These are phyloP conservation scores for Acleris holmiana DNA, from an alignment of 2,888 invertebrate species.

Conservation along the genomic window DNA sequence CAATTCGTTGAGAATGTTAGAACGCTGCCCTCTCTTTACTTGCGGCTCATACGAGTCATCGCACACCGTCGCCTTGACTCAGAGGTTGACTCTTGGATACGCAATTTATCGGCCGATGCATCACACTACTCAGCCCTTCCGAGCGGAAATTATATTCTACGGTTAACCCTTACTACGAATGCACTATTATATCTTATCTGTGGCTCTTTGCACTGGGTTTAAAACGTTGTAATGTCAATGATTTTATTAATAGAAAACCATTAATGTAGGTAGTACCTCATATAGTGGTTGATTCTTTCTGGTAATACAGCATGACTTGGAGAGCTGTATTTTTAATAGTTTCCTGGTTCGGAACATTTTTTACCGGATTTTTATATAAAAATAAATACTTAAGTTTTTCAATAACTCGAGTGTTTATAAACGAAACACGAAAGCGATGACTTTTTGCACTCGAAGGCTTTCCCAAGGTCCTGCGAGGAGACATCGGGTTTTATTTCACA, in stretches of 20 bases:
- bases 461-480: slow-evolving; percentile 66
- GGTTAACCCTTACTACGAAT: slow-evolving; percentile 42
- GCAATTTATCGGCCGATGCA: slow-evolving; percentile 63
- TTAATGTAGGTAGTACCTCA: too few relatives aligned
- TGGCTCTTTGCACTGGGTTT: slow-evolving; percentile 3
- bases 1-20: too few relatives aligned
- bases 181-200: slow-evolving; percentile 22
- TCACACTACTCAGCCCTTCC: slow-evolving; percentile 54
- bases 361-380: not conserved
- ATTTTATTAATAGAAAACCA: too few relatives aligned
- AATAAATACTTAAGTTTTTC: slow-evolving; percentile 6
- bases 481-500: slow-evolving; percentile 75
- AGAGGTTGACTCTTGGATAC: slow-evolving; percentile 53
- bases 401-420: slow-evolving; percentile 38
- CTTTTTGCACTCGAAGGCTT: slow-evolving; percentile 69
- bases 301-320: too few relatives aligned
- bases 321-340: slow-evolving; percentile 1
- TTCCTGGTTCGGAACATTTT: not conserved
- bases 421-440: slow-evolving; percentile 59
- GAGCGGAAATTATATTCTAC: slow-evolving; percentile 50
- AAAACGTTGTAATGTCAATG: too few relatives aligned
- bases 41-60: slow-evolving; percentile 6
- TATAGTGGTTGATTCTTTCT: too few relatives aligned
- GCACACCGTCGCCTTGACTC: slow-evolving; percentile 55
- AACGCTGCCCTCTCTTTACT: slow-evolving; percentile 13